Evolutionary conservation across 1,140 invertebrate genomes (phyloP).

Genomic region (Sogatella furcifera): DNA sequence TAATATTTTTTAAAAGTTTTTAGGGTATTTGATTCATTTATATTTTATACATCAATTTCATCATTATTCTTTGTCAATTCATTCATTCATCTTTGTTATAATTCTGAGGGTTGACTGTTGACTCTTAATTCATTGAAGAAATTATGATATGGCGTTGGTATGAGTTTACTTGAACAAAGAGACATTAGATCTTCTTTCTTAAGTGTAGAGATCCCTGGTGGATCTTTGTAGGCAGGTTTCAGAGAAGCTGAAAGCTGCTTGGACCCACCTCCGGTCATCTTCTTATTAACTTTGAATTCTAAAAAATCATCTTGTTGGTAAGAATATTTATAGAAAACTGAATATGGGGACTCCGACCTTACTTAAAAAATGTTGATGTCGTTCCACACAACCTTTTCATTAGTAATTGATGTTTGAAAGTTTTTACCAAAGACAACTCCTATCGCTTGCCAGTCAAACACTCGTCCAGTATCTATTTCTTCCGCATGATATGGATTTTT

Average conservation of each 20-base stretch:
- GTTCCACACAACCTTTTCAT: conserved; percentile 11
- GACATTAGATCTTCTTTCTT: conserved; percentile 5
- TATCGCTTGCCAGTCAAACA: neutral
- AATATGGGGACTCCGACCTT: conserved; percentile 5
- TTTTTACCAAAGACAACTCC: conserved; percentile 4
- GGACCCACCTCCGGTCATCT: no score
- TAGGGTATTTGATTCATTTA: no score
- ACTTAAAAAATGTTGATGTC: conserved; percentile 9
- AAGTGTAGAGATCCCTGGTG: neutral
- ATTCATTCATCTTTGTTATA: no score
- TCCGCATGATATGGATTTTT: neutral
- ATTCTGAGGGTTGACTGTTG: no score
- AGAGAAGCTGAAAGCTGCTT: neutral
- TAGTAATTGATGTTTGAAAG: conserved; percentile 7
- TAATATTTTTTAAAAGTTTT: no score
- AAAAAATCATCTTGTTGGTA: neutral
- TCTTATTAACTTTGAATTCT: conserved; percentile 4
- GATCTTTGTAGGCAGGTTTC: neutral
- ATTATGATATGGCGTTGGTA: conserved; percentile 1
- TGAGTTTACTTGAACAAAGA: conserved; percentile 1
- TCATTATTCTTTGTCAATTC: no score
- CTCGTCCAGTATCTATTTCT: neutral
- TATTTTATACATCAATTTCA: no score
- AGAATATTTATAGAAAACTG: conserved; percentile 5
- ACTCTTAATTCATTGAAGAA: neutral